A percentile compares a stretch with the other conserved stretches of the same genome.
phyloP scores from a whole-genome alignment of 1,140 invertebrate species.

The Drosophila littoralis region DNA sequence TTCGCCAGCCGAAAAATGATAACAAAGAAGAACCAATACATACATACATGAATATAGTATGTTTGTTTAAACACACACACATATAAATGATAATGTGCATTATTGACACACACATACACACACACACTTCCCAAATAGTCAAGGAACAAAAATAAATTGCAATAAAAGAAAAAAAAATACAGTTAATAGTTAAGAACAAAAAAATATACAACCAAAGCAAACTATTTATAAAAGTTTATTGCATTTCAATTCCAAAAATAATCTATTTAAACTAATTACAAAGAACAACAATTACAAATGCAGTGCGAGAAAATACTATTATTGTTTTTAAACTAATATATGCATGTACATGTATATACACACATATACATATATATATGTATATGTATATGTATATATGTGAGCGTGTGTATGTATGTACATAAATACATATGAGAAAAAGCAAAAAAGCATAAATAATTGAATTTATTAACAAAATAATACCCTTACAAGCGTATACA shows the following conservation, averaged over 20 bases:
- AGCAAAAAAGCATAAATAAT: conserved; percentile 1
- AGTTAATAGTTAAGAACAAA: conserved; percentile 13
- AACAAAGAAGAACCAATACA: background rate
- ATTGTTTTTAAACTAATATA: conserved; percentile 29
- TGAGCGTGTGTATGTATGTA: conserved; percentile 6
- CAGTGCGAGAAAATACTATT: conserved; percentile 22
- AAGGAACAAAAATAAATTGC: background rate
- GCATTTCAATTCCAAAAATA: conserved; percentile 48
- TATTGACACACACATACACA: conserved; percentile 36
- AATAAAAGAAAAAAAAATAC: conserved; percentile 1
- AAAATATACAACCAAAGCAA: conserved; percentile 34
- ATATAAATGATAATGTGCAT: background rate
- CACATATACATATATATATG: background rate
- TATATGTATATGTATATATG: background rate
- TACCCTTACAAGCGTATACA: background rate
- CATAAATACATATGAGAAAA: conserved; percentile 2
- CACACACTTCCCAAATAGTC: conserved; percentile 23
- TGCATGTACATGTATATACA: background rate
- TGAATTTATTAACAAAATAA: conserved; percentile 27
- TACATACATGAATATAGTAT: background rate
- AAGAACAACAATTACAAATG: conserved; percentile 26
- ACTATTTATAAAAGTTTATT: conserved; percentile 46
- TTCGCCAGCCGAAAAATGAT: conserved; percentile 16
- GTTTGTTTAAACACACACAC: background rate
- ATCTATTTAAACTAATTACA: conserved; percentile 28